These are phyloP conservation scores for Anagyrus pseudococci DNA, from an alignment of 2,888 invertebrate genomes.

Conservation along the genomic window DNA sequence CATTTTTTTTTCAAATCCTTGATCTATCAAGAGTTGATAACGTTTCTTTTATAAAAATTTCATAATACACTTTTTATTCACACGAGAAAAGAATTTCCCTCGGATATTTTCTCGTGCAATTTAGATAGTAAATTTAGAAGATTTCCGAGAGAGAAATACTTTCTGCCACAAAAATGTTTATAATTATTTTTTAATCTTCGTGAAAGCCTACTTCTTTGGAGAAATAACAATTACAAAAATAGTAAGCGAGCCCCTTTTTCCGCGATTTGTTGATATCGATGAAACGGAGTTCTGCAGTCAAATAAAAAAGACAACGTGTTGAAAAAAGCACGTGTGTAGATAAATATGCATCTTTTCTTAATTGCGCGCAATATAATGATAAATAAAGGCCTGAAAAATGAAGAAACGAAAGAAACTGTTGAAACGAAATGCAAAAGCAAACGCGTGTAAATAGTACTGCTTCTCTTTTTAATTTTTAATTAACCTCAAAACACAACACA, in stretches of 20 bases:
- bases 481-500: slow-evolving; percentile 26
- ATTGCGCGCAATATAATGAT: slow-evolving; percentile 17
- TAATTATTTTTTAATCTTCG: slow-evolving; percentile 31
- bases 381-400: slow-evolving; percentile 20
- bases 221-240: slow-evolving; percentile 20
- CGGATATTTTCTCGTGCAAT: slow-evolving; percentile 10
- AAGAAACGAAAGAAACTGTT: slow-evolving; percentile 22
- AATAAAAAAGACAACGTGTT: slow-evolving; percentile 3
- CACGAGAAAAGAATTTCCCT: slow-evolving; percentile 12
- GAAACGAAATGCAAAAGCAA: slow-evolving; percentile 26
- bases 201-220: slow-evolving; percentile 36
- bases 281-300: slow-evolving; percentile 11
- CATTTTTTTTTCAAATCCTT: too few relatives aligned
- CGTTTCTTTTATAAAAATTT: slow-evolving; percentile 1
- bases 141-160: slow-evolving; percentile 11
- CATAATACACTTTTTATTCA: slow-evolving; percentile 6
- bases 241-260: slow-evolving; percentile 35
- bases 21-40: too few relatives aligned
- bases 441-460: slow-evolving; percentile 37
- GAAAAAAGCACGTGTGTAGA: not conserved
- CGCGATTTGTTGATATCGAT: slow-evolving; percentile 23
- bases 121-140: not conserved
- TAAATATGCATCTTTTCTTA: slow-evolving; percentile 22
- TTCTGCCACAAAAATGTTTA: slow-evolving; percentile 13
- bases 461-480: slow-evolving; percentile 18